Conservation (phyloP, 53 echinoderm and acorn worm genomes). For the Temnopleurus reevesii region DNA sequence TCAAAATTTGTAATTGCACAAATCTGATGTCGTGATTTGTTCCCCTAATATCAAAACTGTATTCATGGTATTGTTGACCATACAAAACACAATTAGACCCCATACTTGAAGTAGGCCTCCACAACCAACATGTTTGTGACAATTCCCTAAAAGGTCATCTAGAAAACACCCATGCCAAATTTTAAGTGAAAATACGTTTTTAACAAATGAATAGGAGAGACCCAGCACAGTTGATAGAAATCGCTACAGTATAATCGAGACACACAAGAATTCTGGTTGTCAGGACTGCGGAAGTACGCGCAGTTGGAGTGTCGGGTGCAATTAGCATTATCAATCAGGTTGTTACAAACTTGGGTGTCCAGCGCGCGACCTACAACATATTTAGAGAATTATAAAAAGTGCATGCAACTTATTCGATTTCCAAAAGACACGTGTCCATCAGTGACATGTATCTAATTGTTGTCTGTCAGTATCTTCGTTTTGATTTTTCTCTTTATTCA, state of each 20-base stretch:
- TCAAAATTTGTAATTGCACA: slow-evolving; percentile 9
- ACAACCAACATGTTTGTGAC: neutral
- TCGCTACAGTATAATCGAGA: slow-evolving; percentile 6
- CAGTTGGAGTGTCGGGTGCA: slow-evolving; percentile 46
- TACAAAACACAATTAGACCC: no score
- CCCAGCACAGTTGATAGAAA: neutral
- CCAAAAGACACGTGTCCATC: neutral
- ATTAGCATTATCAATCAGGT: slow-evolving; percentile 20
- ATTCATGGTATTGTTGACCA: neutral
- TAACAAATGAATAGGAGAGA: neutral
- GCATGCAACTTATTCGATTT: neutral
- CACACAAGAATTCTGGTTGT: slow-evolving; percentile 1
- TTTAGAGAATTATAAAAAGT: neutral
- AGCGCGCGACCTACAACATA: neutral
- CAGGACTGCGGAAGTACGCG: slow-evolving; percentile 7
- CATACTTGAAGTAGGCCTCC: no score
- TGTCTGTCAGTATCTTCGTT: neutral
- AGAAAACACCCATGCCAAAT: neutral
- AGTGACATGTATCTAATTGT: neutral
- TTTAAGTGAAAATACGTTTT: neutral
- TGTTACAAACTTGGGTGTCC: neutral
- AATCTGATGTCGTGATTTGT: neutral
- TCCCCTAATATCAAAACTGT: no score
- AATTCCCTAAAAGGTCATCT: neutral
- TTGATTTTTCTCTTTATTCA: neutral